Percentiles rank a stretch among this genome's conserved stretches.
These are phyloP conservation scores for Pogoniulus pusillus DNA, from an alignment of 2,797 vertebrate genomes.

Conservation along the genomic window DNA sequence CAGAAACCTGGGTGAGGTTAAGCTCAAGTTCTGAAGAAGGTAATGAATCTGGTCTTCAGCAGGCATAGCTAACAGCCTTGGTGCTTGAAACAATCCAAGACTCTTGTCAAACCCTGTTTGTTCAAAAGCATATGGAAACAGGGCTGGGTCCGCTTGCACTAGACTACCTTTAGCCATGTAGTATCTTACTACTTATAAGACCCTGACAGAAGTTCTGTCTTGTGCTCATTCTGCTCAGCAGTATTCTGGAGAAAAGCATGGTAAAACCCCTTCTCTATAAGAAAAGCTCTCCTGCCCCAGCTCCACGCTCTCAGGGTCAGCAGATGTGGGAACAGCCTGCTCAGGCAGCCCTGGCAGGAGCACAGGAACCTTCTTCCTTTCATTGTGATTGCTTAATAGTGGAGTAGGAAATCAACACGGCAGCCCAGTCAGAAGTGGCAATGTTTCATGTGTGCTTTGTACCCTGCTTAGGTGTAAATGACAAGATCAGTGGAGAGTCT, in stretches of 20 bases:
- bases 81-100: not conserved
- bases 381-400: not conserved
- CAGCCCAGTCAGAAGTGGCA: not conserved
- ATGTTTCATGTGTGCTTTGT: not conserved
- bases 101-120: not conserved
- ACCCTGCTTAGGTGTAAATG: not conserved
- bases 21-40: not conserved
- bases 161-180: not conserved
- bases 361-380: not conserved
- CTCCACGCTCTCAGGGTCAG: not conserved
- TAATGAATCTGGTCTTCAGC: too few species aligned
- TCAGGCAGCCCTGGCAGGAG: not conserved
- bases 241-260: not conserved
- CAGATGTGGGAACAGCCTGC: not conserved
- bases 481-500: not conserved
- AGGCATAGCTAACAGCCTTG: too few species aligned
- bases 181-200: not conserved
- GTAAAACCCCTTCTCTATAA: not conserved
- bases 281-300: not conserved
- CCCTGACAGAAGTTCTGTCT: not conserved
- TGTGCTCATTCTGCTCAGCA: not conserved
- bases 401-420: not conserved
- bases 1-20: not conserved
- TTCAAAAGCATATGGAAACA: not conserved
- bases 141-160: not conserved